Evolutionary conservation across 2,797 vertebrate species (phyloP).

Genomic region (Iguana delicatissima): DNA sequence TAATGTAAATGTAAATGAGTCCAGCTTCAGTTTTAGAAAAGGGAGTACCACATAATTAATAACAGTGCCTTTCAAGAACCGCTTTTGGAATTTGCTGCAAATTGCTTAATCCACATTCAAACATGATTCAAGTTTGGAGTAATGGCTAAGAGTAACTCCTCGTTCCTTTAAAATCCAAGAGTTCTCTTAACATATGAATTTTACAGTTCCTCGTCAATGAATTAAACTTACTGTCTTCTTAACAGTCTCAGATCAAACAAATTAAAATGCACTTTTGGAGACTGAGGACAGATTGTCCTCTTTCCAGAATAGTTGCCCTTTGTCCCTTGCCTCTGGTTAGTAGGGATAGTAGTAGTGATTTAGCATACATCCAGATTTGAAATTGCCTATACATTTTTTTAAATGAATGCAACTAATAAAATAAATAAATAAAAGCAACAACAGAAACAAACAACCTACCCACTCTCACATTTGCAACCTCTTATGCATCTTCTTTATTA

Average conservation of each 20-base stretch:
- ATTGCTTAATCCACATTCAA: not conserved
- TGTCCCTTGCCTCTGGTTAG: no score
- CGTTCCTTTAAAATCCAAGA: not conserved
- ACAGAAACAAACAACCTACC: no score
- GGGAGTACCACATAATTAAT: not conserved
- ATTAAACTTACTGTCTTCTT: no score
- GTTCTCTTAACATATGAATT: not conserved
- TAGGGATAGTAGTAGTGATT: no score
- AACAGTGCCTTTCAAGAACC: not conserved
- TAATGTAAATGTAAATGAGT: not conserved
- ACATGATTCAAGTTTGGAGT: not conserved
- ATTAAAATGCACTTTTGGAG: not conserved
- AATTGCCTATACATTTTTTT: no score
- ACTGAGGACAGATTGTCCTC: not conserved
- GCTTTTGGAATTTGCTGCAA: not conserved
- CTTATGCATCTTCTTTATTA: no score
- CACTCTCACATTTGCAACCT: no score
- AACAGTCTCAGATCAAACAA: not conserved
- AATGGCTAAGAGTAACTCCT: no score
- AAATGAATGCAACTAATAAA: no score
- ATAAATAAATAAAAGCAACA: no score
- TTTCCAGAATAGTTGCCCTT: no score
- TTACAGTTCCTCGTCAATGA: not conserved
- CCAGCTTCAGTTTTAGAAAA: not conserved
- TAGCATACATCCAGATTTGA: no score